phyloP scores from a whole-genome alignment of 2,113 vertebrate species.

The Diphyllodes magnificus region DNA sequence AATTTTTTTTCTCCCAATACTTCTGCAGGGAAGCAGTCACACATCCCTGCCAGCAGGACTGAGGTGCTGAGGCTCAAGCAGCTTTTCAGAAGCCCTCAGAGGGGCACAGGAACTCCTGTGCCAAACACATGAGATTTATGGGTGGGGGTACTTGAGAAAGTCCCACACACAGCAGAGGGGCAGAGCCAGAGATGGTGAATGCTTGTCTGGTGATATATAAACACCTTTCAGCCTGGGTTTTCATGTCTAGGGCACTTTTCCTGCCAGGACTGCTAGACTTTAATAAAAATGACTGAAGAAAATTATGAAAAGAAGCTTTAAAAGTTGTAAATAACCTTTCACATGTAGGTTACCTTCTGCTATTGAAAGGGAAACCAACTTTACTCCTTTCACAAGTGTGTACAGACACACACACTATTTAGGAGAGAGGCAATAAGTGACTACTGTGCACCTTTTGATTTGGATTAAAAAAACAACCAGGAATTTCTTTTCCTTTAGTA shows the following conservation, averaged over 20 bases:
- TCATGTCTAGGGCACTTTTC: not conserved
- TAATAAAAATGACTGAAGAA: not conserved
- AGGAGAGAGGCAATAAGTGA: not conserved
- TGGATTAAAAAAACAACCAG: not conserved
- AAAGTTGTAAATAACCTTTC: slow-evolving; percentile 1
- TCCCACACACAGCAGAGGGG: not conserved
- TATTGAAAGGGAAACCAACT: not conserved
- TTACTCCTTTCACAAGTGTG: not conserved
- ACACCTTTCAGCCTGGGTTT: not conserved
- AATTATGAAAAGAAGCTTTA: slow-evolving; percentile 29
- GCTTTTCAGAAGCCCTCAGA: not conserved
- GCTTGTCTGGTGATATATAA: not conserved
- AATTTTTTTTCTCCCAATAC: not conserved
- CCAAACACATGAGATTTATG: not conserved
- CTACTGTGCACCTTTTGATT: not conserved
- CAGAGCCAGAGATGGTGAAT: not conserved
- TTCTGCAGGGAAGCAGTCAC: not conserved
- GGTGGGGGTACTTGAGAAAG: not conserved
- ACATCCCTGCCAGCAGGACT: not conserved
- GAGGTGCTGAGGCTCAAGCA: not conserved
- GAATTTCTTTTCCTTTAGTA: not conserved
- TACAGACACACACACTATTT: not conserved
- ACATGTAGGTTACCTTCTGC: not conserved
- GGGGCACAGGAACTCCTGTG: not conserved
- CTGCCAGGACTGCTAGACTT: not conserved